phyloP scores from a whole-genome alignment of 1,140 invertebrate genomes.

The Episyrphus balteatus region DNA sequence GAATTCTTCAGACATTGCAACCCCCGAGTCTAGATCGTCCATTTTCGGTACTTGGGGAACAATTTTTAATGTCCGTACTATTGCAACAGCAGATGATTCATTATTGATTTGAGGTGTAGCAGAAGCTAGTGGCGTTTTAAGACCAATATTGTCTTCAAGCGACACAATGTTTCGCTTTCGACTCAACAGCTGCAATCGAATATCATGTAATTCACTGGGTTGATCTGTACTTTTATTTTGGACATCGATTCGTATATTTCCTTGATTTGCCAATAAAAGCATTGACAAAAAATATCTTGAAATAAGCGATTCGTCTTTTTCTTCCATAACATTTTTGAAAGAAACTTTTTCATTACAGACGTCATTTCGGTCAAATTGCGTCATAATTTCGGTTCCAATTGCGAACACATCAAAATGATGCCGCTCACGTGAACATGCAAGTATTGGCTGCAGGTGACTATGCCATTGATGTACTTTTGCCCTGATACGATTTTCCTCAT shows the following conservation, averaged over 20 bases:
- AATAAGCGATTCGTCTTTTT: slow-evolving; percentile 17
- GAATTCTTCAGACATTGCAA: no score
- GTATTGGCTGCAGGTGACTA: slow-evolving; percentile 17
- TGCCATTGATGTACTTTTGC: slow-evolving; percentile 20
- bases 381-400: slow-evolving; percentile 23
- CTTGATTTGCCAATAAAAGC: slow-evolving; percentile 17
- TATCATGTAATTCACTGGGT: slow-evolving; percentile 5
- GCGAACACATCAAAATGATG: slow-evolving; percentile 28
- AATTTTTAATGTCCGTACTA: no score
- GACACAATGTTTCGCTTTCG: slow-evolving; percentile 11
- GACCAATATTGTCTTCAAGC: slow-evolving; percentile 12
- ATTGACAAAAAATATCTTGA: slow-evolving; percentile 27
- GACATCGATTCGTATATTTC: slow-evolving; percentile 7
- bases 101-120: no score
- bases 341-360: slow-evolving; percentile 6
- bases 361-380: slow-evolving; percentile 6
- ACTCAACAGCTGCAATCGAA: slow-evolving; percentile 8
- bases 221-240: slow-evolving; percentile 2
- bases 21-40: no score
- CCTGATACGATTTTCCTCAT: no score
- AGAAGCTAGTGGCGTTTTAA: no score
- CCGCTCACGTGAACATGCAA: slow-evolving; percentile 22
- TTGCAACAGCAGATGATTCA: no score
- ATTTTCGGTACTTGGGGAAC: no score
- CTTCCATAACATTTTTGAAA: slow-evolving; percentile 16